phyloP scores from a whole-genome alignment of 2,113 vertebrate species.

The Sphaerodactylus townsendi region DNA sequence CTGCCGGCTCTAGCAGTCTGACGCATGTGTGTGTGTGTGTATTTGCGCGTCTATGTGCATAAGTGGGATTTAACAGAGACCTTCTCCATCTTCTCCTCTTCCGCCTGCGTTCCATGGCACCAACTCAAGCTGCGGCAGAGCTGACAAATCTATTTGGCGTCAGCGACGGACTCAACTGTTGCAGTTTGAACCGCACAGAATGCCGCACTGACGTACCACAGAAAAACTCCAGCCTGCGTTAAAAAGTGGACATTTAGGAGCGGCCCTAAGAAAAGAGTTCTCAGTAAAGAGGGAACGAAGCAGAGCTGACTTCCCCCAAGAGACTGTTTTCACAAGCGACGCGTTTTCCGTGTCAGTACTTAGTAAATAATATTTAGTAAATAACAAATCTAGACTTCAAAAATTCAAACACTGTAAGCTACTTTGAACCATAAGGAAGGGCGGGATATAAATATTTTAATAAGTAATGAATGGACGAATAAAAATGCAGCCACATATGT shows the following conservation, averaged over 20 bases:
- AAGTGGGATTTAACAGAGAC: conserved; percentile 34
- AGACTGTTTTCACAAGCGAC: neutral
- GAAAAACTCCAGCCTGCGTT: conserved; percentile 14
- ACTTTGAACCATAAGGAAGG: no score
- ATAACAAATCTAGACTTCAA: neutral
- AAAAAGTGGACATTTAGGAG: conserved; percentile 45
- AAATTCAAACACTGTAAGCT: no score
- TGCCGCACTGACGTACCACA: neutral
- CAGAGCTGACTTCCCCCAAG: fast-evolving
- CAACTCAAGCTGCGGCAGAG: conserved; percentile 76
- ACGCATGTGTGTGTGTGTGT: neutral
- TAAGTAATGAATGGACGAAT: no score
- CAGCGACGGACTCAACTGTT: conserved; percentile 50
- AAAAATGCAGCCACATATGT: no score
- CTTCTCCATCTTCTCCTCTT: conserved; percentile 26
- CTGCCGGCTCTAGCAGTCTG: conserved; percentile 30
- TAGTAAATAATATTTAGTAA: no score
- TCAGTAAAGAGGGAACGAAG: fast-evolving
- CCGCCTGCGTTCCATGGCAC: conserved; percentile 61
- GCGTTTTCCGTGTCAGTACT: no score
- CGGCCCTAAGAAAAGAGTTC: neutral
- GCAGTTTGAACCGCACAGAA: conserved; percentile 44
- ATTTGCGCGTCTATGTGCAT: neutral
- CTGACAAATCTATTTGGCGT: conserved; percentile 80
- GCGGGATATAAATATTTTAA: no score